Evolutionary conservation across 2,888 invertebrate genomes (phyloP).

Genomic region (Temnothorax unifasciatus): DNA sequence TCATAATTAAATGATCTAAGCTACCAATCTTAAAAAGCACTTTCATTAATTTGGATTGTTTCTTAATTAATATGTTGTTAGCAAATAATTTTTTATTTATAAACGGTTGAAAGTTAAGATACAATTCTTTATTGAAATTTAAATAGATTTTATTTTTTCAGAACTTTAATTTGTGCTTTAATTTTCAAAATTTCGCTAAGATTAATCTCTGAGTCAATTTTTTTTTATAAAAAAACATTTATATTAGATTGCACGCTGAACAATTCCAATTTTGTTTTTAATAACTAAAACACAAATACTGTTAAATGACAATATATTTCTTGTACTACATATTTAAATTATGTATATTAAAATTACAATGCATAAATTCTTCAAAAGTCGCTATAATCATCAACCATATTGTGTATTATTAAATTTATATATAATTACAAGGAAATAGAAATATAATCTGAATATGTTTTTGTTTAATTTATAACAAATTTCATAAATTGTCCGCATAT

Average conservation of each 20-base stretch:
- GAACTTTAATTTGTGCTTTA: background rate
- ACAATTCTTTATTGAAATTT: background rate
- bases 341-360: background rate
- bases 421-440: background rate
- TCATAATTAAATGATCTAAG: background rate
- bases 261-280: background rate
- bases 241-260: background rate
- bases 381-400: background rate
- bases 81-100: background rate
- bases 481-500: background rate
- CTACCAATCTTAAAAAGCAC: background rate
- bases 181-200: background rate
- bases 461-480: conserved; percentile 2
- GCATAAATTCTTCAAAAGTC: background rate
- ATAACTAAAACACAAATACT: background rate
- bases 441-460: background rate
- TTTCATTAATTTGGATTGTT: background rate
- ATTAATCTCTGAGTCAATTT: background rate
- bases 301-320: background rate
- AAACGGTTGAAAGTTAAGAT: background rate
- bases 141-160: background rate
- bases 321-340: background rate
- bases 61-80: background rate
- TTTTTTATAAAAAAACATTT: background rate
- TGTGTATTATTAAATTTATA: background rate